Base-by-base conservation (phyloP, 2,797 vertebrate species). In the Aotus griseimembra region DNA sequence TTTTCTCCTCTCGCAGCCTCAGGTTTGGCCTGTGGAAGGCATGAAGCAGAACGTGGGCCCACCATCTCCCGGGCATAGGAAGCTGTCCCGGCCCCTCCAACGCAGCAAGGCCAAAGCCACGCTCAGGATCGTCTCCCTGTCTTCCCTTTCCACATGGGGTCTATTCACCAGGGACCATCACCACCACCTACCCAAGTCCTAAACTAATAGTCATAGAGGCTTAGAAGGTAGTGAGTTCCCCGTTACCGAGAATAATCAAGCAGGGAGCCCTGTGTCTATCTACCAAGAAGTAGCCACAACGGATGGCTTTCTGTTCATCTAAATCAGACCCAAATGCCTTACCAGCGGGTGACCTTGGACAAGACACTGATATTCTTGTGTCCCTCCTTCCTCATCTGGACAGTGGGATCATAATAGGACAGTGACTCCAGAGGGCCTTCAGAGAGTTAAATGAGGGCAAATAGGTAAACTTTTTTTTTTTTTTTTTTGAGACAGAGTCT, bases 21-120 rank as follows among this genome's bases (percentile, higher is more conserved):
- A 70, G 50, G 33, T 30, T 4, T 44, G 58, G 46, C 19, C 41
- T 36, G 44, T 6, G 48, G 44, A 55, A 39, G 57, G 50, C 30
- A 7, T 1, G 52, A 76, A 7, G 36, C 48, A 10, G 76, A 76
- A 46, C 4, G 1, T 26, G 64, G 6, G 19, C 6, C 15, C 28
- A 8, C 17, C 24, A 67, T 67, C 17, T 0, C 19, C 61, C 7
- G 30, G 26, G 39, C 70, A 33, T 0, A 0, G 9, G 0, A 2
- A 13, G 61, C 22, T 11, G 19, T 30, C 61, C 13, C 1, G 8
- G 44, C 17, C 3, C 11, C 52, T 10, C 46, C 41, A 12, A 15
- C 1, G 1, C n/a, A 24, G 13, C 79, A 73, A 3, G 7, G 73
- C 4, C 61, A n/a, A 58, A 36, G 50, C 57, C 58, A 36, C 0